A percentile compares a stretch with the other conserved stretches of the same genome.
Conservation (phyloP, 2,888 invertebrate species). For the Mesochorus sp. region DNA sequence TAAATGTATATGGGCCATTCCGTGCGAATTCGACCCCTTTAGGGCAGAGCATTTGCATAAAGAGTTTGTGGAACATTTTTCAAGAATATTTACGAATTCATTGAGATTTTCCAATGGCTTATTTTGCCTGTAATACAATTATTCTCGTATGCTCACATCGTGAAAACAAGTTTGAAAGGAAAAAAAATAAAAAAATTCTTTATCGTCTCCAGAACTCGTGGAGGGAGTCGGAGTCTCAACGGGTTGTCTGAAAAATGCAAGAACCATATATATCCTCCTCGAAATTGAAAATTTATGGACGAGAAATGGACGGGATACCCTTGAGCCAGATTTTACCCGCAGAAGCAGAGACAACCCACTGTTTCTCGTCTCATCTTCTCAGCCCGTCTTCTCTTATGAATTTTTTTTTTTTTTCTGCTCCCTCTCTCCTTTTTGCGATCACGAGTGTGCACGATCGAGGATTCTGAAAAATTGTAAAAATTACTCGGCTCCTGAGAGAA, state of each 20-base stretch:
- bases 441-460: background rate
- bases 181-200: too few relatives aligned
- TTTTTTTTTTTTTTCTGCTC: background rate
- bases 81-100: too few relatives aligned
- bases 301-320: conserved; percentile 64
- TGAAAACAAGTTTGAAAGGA: too few relatives aligned
- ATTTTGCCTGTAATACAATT: too few relatives aligned
- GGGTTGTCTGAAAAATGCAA: conserved; percentile 15
- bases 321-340: conserved; percentile 60
- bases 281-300: conserved; percentile 67
- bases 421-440: background rate
- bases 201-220: background rate
- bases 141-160: too few relatives aligned
- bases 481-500: background rate
- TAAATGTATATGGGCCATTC: background rate
- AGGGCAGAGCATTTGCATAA: too few relatives aligned
- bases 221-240: background rate
- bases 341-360: background rate
- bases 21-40: too few relatives aligned
- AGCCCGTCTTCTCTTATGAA: background rate
- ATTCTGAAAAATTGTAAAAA: background rate
- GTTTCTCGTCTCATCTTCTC: conserved; percentile 41
- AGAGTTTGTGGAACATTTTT: too few relatives aligned
- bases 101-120: too few relatives aligned
- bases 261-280: conserved; percentile 53